Evolutionary conservation across 2,888 invertebrate genomes (phyloP), one percentile per base, ranked within the genome.

Genomic region (Cantharis lateralis): DNA sequence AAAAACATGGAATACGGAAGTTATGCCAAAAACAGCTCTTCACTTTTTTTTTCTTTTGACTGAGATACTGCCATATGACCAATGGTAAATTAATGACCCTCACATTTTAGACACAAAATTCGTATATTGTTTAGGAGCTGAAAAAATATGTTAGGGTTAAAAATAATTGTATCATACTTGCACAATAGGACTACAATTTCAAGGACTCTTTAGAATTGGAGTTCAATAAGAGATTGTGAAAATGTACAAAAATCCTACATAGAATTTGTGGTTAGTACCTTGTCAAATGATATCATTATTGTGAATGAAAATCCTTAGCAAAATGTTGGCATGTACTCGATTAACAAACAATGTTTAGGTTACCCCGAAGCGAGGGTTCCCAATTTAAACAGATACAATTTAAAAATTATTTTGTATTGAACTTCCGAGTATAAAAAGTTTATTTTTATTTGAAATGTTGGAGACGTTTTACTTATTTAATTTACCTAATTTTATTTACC

Each of bases 211-310:
- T 61, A 74, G 68, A 77, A 74, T 72, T 74, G 77, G 48, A 77
- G 70, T 74, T 66, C 72, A 71, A 68, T 71, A 72, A 72, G 74
- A 74, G 74, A 74, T 77, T 71, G 74, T 71, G 66, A 74, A 73
- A 74, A 77, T 73, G 63, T 68, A 71, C 63, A 69, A 75, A 77
- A 77, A 74, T 69, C 72, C 61, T 69, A 72, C 70, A 74, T 72
- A 72, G 71, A 72, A 70, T 72, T 64, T 78, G 78, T 75, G 78
- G 78, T 78, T 75, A 73, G 75, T 71, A 70, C 75, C 78, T 75
- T 75, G 78, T 78, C 78, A 78, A 75, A 75, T 71, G 75, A 73
- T 73, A 78, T 73, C 75, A 73, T 72, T 72, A 73, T 78, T 75
- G 66, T 75, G 70, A 75, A 71, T 72, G 72, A 66, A 75, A 77